Evolutionary conservation across 2,113 vertebrate species (phyloP), one percentile per base, ranked within the genome.

Genomic region (Strigops habroptila): DNA sequence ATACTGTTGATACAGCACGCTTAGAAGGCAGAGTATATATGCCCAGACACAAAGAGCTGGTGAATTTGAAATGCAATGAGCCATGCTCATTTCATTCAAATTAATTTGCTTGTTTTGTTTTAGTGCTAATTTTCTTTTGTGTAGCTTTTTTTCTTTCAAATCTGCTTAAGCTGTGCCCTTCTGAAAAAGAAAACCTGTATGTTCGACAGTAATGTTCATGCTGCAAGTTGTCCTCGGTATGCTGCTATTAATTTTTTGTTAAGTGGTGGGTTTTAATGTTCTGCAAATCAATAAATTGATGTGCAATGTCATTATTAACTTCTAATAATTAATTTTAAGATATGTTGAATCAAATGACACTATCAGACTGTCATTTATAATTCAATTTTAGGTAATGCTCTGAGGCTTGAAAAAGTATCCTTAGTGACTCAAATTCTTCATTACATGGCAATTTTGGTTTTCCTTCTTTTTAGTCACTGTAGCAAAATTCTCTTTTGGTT

Each of bases 131-230:
- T 93, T 94, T 93, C 48, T 63, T 95, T 96, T 90, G 27, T 60
- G 28, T 86, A 93, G 81, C 86, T 91, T 94, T 78, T 81, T 96
- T 76, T 49, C 41, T 94, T 96, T 92, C 74, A 88, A 89, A 82
- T 86, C 48, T 94, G 88, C 91, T 95, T 93, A 85, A 93, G 86
- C 76, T 88, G 9, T 85, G 70, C 35, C 57, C 57, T 94, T 91
- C 37, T 88, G 43, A 44, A 84, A 87, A 95, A 71, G 31, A 37
- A 51, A 49, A 35, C 15, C 44, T 15, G 33, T 12, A 6, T 31
- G 24, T 95, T 87, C 0, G 2, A 49, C 27, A 86, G 18, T 35
- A 74, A 17, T 52, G 65, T 92, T 91, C 16, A 12, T 92, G 73
- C 73, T 94, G 77, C 77, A 79, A 94, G 52, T 62, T 88, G 79